These are phyloP conservation scores for Adineta ricciae DNA, from an alignment of 2,888 invertebrate genomes.

Conservation along the genomic window DNA sequence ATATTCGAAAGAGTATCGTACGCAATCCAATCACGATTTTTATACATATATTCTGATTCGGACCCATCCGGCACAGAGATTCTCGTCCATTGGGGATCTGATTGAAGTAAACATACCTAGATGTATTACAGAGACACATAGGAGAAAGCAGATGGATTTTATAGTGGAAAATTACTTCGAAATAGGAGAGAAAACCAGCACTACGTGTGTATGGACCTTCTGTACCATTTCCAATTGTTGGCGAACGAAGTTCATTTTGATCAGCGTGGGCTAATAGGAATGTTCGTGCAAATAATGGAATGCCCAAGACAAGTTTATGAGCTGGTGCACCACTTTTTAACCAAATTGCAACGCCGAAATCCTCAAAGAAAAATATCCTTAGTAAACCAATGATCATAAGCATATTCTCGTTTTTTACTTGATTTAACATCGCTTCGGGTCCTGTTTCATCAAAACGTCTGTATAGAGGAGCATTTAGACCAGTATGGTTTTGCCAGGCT, in stretches of 20 bases:
- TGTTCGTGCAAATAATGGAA: conserved; percentile 31
- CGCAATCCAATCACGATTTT: conserved; percentile 28
- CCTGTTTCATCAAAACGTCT: conserved; percentile 17
- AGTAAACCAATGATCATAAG: too few relatives aligned
- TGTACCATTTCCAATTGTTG: conserved; percentile 22
- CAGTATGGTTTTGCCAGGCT: conserved; percentile 28
- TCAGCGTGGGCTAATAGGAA: conserved; percentile 23
- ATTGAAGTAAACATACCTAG: not conserved
- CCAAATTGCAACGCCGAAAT: conserved; percentile 20
- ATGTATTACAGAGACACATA: not conserved
- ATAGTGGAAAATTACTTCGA: conserved; percentile 23
- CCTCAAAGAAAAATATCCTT: not conserved
- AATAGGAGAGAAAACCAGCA: conserved; percentile 32
- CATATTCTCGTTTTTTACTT: too few relatives aligned
- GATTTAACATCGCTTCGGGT: not conserved
- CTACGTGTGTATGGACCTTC: conserved; percentile 29
- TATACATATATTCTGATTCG: conserved; percentile 24
- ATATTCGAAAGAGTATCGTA: conserved; percentile 30
- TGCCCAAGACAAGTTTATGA: conserved; percentile 32
- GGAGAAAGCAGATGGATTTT: not conserved
- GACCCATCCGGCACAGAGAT: conserved; percentile 2
- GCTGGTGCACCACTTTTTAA: conserved; percentile 31
- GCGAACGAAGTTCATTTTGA: conserved; percentile 19
- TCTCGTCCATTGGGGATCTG: not conserved
- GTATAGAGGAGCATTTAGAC: conserved; percentile 32